Evolutionary conservation across 2,113 vertebrate genomes (phyloP).

Genomic region (Labeo rohita): DNA sequence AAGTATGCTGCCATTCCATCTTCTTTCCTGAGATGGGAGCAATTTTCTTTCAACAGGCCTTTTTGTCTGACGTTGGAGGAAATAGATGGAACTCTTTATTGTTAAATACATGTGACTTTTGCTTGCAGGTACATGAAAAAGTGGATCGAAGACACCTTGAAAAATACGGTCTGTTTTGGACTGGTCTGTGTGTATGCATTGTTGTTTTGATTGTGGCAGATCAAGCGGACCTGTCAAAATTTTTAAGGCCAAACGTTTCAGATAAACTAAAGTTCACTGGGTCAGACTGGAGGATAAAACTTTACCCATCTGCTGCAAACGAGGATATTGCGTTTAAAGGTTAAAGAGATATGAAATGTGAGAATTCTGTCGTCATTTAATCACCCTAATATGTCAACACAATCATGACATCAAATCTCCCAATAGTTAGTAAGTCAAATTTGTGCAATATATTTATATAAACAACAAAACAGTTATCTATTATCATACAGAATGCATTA

Average conservation of each 20-base stretch:
- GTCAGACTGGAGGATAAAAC: slow-evolving; percentile 32
- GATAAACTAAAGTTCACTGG: background rate
- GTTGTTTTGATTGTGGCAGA: slow-evolving; percentile 40
- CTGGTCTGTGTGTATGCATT: background rate
- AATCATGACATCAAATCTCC: background rate
- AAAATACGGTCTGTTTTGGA: slow-evolving; percentile 22
- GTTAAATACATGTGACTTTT: slow-evolving; percentile 35
- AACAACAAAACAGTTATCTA: background rate
- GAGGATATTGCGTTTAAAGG: background rate
- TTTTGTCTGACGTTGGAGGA: slow-evolving; percentile 28
- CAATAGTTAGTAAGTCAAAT: background rate
- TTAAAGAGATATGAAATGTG: background rate
- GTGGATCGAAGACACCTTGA: background rate
- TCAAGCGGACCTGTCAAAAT: background rate
- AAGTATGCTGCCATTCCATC: slow-evolving; percentile 31
- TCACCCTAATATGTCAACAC: background rate
- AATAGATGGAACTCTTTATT: slow-evolving; percentile 47
- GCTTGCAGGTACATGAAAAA: slow-evolving; percentile 21
- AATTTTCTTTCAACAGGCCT: slow-evolving; percentile 47
- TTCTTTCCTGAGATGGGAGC: slow-evolving; percentile 37
- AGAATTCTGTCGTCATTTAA: background rate
- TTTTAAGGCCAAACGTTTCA: slow-evolving; percentile 41
- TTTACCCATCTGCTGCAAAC: background rate
- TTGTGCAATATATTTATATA: background rate
- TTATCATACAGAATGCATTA: background rate